phyloP scores from a whole-genome alignment of 37 sponge, comb jelly and placozoan species.

The Spongilla lacustris region DNA sequence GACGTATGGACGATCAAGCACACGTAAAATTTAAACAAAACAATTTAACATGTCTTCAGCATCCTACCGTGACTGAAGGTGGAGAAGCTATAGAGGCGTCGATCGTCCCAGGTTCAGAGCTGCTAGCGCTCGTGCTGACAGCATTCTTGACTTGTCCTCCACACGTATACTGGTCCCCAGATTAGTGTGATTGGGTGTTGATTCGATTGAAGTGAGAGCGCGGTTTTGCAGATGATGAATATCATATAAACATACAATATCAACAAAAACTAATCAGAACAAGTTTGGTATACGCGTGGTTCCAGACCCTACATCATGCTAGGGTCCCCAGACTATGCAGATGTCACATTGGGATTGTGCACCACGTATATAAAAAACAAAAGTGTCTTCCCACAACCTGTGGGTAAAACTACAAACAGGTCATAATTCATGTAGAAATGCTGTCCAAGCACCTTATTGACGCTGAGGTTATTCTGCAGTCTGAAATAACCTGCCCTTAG shows the following conservation, averaged over 20 bases:
- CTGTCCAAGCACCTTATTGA: slow-evolving; percentile 31
- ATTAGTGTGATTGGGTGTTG: background rate
- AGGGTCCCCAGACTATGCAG: slow-evolving; percentile 1
- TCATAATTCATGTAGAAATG: no score
- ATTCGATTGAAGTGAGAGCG: background rate
- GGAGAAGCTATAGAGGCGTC: background rate
- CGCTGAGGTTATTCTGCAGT: slow-evolving; percentile 25
- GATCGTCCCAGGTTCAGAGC: background rate
- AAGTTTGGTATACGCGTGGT: slow-evolving; percentile 6
- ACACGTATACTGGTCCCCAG: background rate
- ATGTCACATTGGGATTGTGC: no score
- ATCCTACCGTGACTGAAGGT: background rate
- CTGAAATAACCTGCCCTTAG: slow-evolving; percentile 43
- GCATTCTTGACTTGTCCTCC: background rate
- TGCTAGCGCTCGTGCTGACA: background rate
- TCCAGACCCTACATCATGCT: slow-evolving; percentile 16
- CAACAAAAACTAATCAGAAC: slow-evolving; percentile 2
- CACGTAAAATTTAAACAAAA: background rate
- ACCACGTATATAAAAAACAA: no score
- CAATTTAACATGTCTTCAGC: background rate
- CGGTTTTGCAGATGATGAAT: background rate
- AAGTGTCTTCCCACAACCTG: no score
- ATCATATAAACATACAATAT: background rate
- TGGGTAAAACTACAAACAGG: no score
- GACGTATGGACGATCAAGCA: background rate